These are phyloP conservation scores for Cephalopachus bancanus DNA, from an alignment of 2,797 vertebrate genomes.

Conservation along the genomic window DNA sequence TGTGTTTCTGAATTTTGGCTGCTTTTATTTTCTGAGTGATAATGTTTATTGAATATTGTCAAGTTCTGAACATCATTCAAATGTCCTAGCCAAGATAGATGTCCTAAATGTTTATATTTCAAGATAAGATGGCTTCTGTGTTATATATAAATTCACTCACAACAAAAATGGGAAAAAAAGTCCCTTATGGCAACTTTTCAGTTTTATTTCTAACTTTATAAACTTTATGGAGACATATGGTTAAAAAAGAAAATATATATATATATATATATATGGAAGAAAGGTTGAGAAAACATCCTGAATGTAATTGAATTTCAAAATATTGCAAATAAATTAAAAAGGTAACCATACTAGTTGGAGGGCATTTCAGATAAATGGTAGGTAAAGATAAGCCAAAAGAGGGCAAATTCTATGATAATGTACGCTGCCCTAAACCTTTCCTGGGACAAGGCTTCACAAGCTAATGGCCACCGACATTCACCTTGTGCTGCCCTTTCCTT, in stretches of 20 bases:
- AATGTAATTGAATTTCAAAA: conserved; percentile 26
- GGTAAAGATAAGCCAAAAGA: background rate
- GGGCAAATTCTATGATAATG: background rate
- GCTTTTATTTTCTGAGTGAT: conserved; percentile 25
- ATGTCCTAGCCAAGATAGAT: background rate
- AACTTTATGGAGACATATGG: background rate
- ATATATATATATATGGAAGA: background rate
- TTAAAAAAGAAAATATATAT: background rate
- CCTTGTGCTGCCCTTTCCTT: background rate
- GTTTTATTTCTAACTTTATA: conserved; percentile 18
- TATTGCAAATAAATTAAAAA: background rate
- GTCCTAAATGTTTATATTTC: background rate
- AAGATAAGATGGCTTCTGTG: background rate
- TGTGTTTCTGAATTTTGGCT: background rate
- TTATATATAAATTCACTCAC: conserved; percentile 5
- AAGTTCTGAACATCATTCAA: conserved; percentile 21
- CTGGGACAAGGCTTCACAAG: background rate
- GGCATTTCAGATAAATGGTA: conserved; percentile 21
- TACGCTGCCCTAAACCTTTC: background rate
- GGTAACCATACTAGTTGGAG: background rate
- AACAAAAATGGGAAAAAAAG: background rate
- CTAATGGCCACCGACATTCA: background rate
- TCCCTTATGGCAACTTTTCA: background rate
- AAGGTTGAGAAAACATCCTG: background rate
- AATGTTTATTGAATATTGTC: conserved; percentile 17